Evolutionary conservation across 1,140 invertebrate species (phyloP).

Genomic region (Bombus consobrinus): DNA sequence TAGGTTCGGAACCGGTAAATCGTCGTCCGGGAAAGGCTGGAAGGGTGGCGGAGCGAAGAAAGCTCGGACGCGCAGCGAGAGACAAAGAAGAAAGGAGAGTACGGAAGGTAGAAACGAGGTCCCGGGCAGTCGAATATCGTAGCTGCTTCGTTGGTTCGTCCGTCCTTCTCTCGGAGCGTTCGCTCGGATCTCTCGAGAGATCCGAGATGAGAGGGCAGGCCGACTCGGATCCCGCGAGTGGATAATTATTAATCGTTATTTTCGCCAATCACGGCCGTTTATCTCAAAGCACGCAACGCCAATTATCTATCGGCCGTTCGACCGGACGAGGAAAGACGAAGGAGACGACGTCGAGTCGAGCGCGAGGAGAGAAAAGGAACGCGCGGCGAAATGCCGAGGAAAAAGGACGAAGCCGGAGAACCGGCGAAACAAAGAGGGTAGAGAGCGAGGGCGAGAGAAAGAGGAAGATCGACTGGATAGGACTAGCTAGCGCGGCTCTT

Average conservation of each 20-base stretch:
- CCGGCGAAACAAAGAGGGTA: slow-evolving; percentile 1
- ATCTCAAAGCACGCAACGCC: slow-evolving; percentile 81
- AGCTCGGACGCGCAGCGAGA: not conserved
- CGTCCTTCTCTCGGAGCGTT: slow-evolving; percentile 55
- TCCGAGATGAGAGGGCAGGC: slow-evolving; percentile 78
- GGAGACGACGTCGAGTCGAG: not conserved
- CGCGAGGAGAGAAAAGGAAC: not conserved
- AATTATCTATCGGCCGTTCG: slow-evolving; percentile 79
- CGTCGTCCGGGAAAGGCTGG: not conserved
- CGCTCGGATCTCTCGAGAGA: slow-evolving; percentile 73
- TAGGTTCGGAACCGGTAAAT: not conserved
- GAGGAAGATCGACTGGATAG: slow-evolving; percentile 27
- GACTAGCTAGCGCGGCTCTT: slow-evolving; percentile 53
- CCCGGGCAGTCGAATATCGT: slow-evolving; percentile 46
- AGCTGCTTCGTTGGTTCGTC: slow-evolving; percentile 45
- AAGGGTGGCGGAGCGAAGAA: not conserved
- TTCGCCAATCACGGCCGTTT: slow-evolving; percentile 81
- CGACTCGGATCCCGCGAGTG: slow-evolving; percentile 78
- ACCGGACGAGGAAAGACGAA: slow-evolving; percentile 29
- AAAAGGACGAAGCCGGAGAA: slow-evolving; percentile 1
- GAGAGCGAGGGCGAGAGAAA: slow-evolving; percentile 32
- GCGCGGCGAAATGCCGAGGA: not conserved
- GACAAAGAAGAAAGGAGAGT: not conserved
- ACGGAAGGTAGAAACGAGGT: slow-evolving; percentile 41
- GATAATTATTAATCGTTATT: slow-evolving; percentile 82